phyloP scores from a whole-genome alignment of 2,113 vertebrate genomes.

The Naja naja region DNA sequence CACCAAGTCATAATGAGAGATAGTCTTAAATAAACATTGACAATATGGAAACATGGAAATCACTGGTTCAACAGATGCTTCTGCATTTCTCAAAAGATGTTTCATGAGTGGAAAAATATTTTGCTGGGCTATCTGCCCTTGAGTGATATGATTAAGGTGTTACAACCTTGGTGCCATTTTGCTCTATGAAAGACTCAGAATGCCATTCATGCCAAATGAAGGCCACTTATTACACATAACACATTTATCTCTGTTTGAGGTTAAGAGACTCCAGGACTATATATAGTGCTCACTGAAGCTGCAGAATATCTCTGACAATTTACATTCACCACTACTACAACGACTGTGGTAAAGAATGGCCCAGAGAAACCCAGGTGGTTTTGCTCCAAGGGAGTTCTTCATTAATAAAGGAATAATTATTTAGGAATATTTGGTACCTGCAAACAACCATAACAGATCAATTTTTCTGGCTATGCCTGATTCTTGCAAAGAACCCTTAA shows the following conservation, averaged over 20 bases:
- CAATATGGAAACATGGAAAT: not conserved
- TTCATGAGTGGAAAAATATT: not conserved
- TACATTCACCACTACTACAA: not conserved
- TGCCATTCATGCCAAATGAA: not conserved
- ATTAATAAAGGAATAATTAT: not conserved
- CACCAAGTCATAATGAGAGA: not conserved
- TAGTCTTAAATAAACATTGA: not conserved
- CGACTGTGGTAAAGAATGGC: not conserved
- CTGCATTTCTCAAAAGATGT: not conserved
- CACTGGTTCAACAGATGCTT: not conserved
- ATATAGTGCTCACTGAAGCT: not conserved
- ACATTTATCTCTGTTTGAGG: not conserved
- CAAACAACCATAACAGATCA: not conserved
- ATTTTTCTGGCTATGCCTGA: not conserved
- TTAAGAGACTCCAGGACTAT: not conserved
- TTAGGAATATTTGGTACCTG: not conserved
- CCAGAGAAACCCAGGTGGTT: not conserved
- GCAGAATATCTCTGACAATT: not conserved
- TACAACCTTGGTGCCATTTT: not conserved
- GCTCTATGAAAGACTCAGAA: not conserved
- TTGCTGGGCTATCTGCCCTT: not conserved
- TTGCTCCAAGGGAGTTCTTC: not conserved
- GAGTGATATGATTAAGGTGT: not conserved
- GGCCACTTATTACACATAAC: not conserved
- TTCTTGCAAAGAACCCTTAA: not conserved